These are phyloP conservation scores for Doryteuthis pealeii DNA, from an alignment of 1,140 invertebrate species.

Conservation along the genomic window DNA sequence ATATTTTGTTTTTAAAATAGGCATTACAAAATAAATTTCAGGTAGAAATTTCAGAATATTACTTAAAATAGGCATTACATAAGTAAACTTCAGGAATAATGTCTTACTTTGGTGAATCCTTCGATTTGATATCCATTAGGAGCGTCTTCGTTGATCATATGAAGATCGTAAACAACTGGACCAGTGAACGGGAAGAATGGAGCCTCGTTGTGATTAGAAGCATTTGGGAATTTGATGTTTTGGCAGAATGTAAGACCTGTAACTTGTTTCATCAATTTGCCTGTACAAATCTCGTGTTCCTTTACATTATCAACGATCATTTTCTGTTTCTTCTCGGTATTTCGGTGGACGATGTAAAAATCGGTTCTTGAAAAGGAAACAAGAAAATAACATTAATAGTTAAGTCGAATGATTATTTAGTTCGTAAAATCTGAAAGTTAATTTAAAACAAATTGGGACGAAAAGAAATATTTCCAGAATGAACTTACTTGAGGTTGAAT, in stretches of 20 bases:
- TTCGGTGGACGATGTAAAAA: constrained; percentile 47
- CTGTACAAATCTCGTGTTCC: constrained; percentile 66
- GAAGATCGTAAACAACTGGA: constrained; percentile 75
- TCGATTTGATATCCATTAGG: constrained; percentile 61
- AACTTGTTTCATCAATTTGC: constrained; percentile 55
- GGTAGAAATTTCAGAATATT: no score
- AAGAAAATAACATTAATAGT: no score
- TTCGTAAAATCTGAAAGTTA: no score
- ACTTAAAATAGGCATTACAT: no score
- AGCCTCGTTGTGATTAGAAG: constrained; percentile 61
- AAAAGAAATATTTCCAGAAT: no score
- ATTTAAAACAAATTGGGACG: no score
- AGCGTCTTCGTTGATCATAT: constrained; percentile 77
- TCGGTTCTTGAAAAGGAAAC: constrained; percentile 45
- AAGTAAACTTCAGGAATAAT: no score
- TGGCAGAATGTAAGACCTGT: constrained; percentile 83
- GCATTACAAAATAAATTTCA: no score
- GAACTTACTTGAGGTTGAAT: constrained; percentile 68
- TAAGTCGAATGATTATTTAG: no score
- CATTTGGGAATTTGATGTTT: constrained; percentile 74
- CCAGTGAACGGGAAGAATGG: constrained; percentile 80
- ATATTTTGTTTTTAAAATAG: no score
- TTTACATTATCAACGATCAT: constrained; percentile 61
- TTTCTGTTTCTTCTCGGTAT: constrained; percentile 42
- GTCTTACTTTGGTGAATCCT: not conserved